These are phyloP conservation scores for Characodon lateralis DNA, from an alignment of 2,797 vertebrate species.

Conservation along the genomic window DNA sequence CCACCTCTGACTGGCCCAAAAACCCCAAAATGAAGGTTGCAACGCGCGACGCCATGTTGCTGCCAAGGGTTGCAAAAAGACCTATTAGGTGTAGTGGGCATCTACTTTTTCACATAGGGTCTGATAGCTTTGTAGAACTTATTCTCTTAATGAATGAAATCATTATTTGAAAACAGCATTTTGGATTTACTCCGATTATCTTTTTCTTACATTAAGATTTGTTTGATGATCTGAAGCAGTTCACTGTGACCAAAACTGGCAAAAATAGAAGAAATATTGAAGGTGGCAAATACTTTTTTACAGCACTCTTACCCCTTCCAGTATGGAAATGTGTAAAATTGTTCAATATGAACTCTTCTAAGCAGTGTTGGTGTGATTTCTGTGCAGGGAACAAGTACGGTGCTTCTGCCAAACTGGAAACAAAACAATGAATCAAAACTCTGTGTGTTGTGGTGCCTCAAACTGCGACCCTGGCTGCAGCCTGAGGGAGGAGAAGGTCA, in stretches of 20 bases:
- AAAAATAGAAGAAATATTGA: background rate
- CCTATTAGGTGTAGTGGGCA: too few relatives aligned
- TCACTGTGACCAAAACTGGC: background rate
- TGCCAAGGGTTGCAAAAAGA: too few relatives aligned
- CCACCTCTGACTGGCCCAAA: too few relatives aligned
- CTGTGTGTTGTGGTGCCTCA: conserved; percentile 22
- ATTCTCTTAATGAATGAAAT: background rate
- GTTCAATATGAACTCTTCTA: conserved; percentile 41
- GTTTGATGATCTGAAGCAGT: background rate
- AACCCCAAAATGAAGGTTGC: too few relatives aligned
- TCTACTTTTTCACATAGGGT: background rate
- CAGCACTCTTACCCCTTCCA: conserved; percentile 19
- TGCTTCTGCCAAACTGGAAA: conserved; percentile 47
- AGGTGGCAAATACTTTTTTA: background rate
- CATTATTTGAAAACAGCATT: background rate
- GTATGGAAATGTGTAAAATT: conserved; percentile 40
- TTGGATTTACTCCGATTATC: background rate
- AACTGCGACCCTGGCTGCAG: conserved; percentile 43
- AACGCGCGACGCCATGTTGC: too few relatives aligned
- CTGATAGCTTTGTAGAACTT: background rate
- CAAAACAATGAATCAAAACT: conserved; percentile 52
- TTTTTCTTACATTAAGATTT: background rate
- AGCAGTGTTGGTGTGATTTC: conserved; percentile 44
- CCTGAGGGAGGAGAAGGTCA: conserved; percentile 37
- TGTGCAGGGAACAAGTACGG: conserved; percentile 25